These are phyloP conservation scores for Scolopax bukidnonensis DNA, from an alignment of 2,797 vertebrate species.

Conservation along the genomic window DNA sequence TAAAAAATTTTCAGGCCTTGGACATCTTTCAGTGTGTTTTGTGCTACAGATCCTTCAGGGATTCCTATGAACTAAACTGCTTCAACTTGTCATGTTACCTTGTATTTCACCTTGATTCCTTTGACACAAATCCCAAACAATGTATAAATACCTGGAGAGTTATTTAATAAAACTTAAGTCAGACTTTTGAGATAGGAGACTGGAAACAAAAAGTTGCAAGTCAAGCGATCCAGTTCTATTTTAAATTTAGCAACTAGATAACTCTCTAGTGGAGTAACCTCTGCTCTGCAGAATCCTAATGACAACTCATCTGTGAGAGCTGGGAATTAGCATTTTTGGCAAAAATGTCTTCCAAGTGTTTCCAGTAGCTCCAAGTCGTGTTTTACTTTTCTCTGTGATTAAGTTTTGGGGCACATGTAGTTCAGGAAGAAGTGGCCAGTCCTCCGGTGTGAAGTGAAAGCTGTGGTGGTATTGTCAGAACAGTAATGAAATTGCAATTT, in stretches of 20 bases:
- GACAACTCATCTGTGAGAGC: background rate
- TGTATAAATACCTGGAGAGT: background rate
- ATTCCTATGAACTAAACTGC: background rate
- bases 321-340: background rate
- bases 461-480: background rate
- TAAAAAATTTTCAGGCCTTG: background rate
- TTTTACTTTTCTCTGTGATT: background rate
- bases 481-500: background rate
- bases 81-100: background rate
- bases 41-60: background rate
- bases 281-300: background rate
- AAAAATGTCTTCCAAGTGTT: background rate
- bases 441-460: background rate
- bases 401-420: background rate
- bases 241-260: conserved; percentile 27
- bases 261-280: conserved; percentile 17
- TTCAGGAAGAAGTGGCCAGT: background rate
- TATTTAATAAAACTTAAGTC: background rate
- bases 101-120: background rate
- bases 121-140: background rate
- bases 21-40: background rate
- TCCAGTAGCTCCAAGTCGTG: background rate
- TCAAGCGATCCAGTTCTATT: background rate
- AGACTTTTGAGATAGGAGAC: background rate
- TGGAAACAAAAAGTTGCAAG: background rate